A percentile compares a stretch with the other conserved stretches of the same genome.
These are phyloP conservation scores for Drosophila kanekoi DNA, from an alignment of 2,888 invertebrate species.

Conservation along the genomic window DNA sequence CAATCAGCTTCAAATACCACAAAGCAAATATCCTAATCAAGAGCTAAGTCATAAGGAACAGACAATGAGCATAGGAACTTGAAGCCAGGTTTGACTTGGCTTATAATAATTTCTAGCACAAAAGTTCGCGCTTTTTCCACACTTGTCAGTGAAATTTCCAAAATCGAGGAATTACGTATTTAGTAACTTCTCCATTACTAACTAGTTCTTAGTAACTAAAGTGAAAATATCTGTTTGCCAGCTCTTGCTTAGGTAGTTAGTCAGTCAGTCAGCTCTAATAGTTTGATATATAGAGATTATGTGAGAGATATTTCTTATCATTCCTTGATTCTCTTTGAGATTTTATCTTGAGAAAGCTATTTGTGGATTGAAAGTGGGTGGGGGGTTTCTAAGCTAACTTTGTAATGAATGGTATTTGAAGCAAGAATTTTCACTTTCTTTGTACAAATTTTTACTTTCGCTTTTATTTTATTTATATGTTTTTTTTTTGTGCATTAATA, in stretches of 20 bases:
- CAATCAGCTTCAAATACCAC: slow-evolving; percentile 29
- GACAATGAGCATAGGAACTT: too few species aligned
- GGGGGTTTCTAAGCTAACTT: slow-evolving; percentile 20
- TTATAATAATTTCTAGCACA: too few species aligned
- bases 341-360: background rate
- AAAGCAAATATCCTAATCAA: slow-evolving; percentile 10
- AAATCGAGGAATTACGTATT: too few species aligned
- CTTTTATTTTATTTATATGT: slow-evolving; percentile 9
- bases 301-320: background rate
- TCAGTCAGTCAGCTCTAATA: too few species aligned
- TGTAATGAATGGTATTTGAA: slow-evolving; percentile 36
- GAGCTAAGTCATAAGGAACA: background rate
- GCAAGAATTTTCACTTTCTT: slow-evolving; percentile 44
- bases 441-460: slow-evolving; percentile 10
- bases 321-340: background rate
- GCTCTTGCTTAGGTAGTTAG: too few species aligned
- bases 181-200: too few species aligned
- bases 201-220: too few species aligned
- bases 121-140: too few species aligned
- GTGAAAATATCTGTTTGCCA: too few species aligned
- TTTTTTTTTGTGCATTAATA: slow-evolving; percentile 47
- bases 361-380: background rate
- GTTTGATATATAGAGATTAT: too few species aligned
- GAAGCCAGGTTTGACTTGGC: too few species aligned
- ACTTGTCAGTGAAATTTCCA: too few species aligned